Evolutionary conservation across 2,113 vertebrate species (phyloP).

Genomic region (Pseudopodoces humilis): DNA sequence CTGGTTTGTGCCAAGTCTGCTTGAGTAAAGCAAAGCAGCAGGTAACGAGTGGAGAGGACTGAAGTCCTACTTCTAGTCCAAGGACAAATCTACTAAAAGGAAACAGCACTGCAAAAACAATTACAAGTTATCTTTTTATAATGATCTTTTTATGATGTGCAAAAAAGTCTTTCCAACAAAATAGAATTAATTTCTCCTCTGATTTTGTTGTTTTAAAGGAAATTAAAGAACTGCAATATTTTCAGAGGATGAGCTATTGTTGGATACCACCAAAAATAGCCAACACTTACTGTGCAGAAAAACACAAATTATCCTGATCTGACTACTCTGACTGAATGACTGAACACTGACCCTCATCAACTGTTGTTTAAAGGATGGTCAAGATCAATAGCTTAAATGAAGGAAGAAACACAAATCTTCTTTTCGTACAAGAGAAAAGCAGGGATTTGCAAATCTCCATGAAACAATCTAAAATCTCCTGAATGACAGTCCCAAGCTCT

Average conservation of each 20-base stretch:
- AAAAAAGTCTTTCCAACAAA: background rate
- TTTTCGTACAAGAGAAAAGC: background rate
- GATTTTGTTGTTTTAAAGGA: background rate
- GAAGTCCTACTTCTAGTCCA: background rate
- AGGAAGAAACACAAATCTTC: background rate
- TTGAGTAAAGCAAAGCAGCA: background rate
- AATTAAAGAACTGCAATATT: background rate
- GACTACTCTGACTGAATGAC: background rate
- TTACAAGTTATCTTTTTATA: background rate
- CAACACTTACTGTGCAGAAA: background rate
- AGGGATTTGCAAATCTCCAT: background rate
- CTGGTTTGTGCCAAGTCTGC: background rate
- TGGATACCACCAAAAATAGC: background rate
- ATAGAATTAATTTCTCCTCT: background rate
- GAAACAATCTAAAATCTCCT: background rate
- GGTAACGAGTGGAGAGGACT: background rate
- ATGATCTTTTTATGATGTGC: background rate
- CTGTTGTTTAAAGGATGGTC: background rate
- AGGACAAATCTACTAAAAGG: background rate
- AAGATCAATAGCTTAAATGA: background rate
- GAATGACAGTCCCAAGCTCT: background rate
- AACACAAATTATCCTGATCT: background rate
- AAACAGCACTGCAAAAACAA: background rate
- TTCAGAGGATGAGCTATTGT: background rate
- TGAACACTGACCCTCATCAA: background rate